Conservation (phyloP, 2,113 vertebrate species). For the Hyperopisus bebe region DNA sequence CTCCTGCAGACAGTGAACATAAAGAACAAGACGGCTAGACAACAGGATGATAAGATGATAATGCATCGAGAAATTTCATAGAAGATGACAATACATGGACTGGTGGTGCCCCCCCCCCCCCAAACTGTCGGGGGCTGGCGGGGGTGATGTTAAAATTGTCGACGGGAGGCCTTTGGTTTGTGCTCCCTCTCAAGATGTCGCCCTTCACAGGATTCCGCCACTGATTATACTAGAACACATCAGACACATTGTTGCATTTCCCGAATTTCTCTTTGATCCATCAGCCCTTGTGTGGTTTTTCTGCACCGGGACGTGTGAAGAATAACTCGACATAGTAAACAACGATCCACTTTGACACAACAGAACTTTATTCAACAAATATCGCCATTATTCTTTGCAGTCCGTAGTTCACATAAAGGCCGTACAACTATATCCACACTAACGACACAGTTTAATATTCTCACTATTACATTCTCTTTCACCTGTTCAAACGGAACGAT, state of each 20-base stretch:
- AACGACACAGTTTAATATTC: conserved; percentile 28
- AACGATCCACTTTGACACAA: not conserved
- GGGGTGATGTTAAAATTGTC: not conserved
- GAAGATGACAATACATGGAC: too few species aligned
- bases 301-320: too few species aligned
- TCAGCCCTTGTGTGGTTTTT: not conserved
- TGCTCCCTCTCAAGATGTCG: not conserved
- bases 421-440: conserved; percentile 26
- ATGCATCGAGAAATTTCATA: too few species aligned
- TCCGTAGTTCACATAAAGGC: not conserved
- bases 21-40: too few species aligned
- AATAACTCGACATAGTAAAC: not conserved
- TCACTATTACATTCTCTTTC: not conserved
- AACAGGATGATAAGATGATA: too few species aligned
- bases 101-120: too few species aligned
- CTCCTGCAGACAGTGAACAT: too few species aligned
- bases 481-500: conserved; percentile 37
- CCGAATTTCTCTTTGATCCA: not conserved
- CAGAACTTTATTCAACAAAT: conserved; percentile 15
- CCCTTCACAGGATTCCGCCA: not conserved
- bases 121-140: too few species aligned
- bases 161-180: not conserved
- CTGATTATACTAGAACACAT: not conserved
- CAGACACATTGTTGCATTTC: not conserved
- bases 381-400: not conserved